Base-by-base conservation (phyloP, 2,888 invertebrate species). In the Lepidocyrtoides sp. region DNA sequence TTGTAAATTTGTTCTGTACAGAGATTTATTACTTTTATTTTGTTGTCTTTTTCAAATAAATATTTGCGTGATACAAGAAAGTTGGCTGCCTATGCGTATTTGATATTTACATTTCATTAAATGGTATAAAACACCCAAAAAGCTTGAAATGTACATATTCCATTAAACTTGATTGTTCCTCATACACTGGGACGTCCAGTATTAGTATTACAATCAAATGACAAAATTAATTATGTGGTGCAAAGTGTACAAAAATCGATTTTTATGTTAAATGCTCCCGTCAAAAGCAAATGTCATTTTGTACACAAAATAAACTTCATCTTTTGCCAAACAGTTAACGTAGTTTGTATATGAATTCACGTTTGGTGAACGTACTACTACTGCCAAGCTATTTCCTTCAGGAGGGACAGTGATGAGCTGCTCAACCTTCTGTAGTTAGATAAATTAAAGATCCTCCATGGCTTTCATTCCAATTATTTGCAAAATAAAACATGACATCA, bases 321-420 rank as follows among this genome's bases (percentile, higher is more conserved):
- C 92, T 66, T 91, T 83, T 2, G 93, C 91, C 10, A 91, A 54
- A 60, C 93, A 93, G 69, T 94, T 94, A 0, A 93, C 84, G 69
- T 94, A 94, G 51, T 83, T 92, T 10, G 91, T 92, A 44, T 93
- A 93, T 10, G 94, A 92, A 51, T 89, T 92, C 2, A 94, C 93
- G 26, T 60, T 88, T 0, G 87, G 84, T 14, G 91, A 92, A 0
- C 94, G 75, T 4, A 94, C 93, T 0, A 94, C 93, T 0, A 94
- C 66, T 0, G 93, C 93, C 10, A 94, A 85, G 54, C 93, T 89
- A 86, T 94, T 94, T 32, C 91, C 93, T 82, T 91, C 89, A 0
- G 94, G 94, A 8, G 91, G 84, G n/a, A 94, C 85, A 10, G 92
- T 93, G 7, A 93, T 91, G 1, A 94, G 90, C 54, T 94, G 94